phyloP scores from a whole-genome alignment of 2,888 invertebrate genomes.

The Cepaea hortensis region DNA sequence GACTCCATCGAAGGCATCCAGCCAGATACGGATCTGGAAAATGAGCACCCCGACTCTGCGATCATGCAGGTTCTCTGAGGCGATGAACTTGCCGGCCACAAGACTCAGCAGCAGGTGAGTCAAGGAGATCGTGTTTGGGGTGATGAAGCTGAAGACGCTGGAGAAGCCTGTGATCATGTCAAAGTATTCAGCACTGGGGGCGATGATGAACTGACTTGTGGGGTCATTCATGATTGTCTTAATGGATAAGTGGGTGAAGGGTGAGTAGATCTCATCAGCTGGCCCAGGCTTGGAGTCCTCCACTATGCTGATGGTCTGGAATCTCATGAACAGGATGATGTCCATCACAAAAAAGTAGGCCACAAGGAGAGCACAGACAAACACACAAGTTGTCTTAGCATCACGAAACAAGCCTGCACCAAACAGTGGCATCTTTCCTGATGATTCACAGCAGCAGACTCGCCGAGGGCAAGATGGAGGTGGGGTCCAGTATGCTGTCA shows the following conservation, averaged over 20 bases:
- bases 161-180: constrained; percentile 83
- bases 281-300: constrained; percentile 47
- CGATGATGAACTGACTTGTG: constrained; percentile 88
- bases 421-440: constrained; percentile 24
- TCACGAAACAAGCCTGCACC: constrained; percentile 43
- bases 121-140: constrained; percentile 88
- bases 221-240: constrained; percentile 90
- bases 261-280: constrained; percentile 46
- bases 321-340: constrained; percentile 50
- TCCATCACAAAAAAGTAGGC: constrained; percentile 51
- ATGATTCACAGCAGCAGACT: constrained; percentile 40
- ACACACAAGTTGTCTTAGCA: constrained; percentile 50
- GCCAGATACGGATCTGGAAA: constrained; percentile 87
- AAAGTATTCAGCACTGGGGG: constrained; percentile 85
- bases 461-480: constrained; percentile 42
- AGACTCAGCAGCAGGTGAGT: constrained; percentile 34
- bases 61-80: constrained; percentile 44
- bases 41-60: constrained; percentile 84
- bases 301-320: constrained; percentile 47
- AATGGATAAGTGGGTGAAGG: constrained; percentile 81
- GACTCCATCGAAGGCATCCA: constrained; percentile 91
- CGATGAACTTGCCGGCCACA: constrained; percentile 43
- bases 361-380: constrained; percentile 44
- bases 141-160: constrained; percentile 79
- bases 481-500: constrained; percentile 43